Percentiles rank a stretch among this genome's conserved stretches.
Evolutionary conservation across 2,888 invertebrate species (phyloP).

Genomic region (Cheilosia vernalis): DNA sequence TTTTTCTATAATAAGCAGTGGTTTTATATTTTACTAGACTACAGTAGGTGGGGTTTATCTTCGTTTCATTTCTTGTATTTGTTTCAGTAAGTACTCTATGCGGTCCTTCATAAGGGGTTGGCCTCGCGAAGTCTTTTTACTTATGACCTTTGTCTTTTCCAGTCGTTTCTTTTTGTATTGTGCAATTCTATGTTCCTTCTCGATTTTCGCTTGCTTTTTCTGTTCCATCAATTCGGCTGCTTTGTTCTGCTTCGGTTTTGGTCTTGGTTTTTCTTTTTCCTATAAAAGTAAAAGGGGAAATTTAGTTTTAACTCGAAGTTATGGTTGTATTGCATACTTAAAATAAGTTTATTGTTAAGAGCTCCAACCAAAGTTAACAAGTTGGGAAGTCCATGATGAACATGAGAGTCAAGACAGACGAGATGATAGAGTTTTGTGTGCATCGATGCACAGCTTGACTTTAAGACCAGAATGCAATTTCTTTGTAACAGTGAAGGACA

Average conservation of each 20-base stretch:
- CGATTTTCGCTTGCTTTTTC: constrained; percentile 83
- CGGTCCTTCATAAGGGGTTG: constrained; percentile 94
- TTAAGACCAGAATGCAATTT: no score
- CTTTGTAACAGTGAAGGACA: no score
- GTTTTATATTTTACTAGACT: constrained; percentile 12
- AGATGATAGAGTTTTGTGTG: no score
- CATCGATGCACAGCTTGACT: no score
- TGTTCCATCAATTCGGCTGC: constrained; percentile 79
- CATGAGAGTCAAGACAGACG: no score
- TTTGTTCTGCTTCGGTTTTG: constrained; percentile 43
- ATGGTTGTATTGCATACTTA: background rate
- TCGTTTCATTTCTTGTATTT: constrained; percentile 86
- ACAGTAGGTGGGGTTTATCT: background rate
- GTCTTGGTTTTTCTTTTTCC: constrained; percentile 12
- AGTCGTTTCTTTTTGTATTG: constrained; percentile 89
- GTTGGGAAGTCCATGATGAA: no score
- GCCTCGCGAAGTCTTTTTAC: constrained; percentile 91
- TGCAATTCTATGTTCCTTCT: constrained; percentile 85
- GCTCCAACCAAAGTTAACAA: no score
- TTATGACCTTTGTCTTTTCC: constrained; percentile 88
- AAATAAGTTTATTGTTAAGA: background rate
- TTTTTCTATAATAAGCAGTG: constrained; percentile 13
- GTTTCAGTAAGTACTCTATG: constrained; percentile 90
- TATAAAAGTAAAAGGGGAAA: constrained; percentile 15
- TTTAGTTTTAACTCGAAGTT: background rate